Evolutionary conservation across 2,888 invertebrate genomes (phyloP).

Genomic region (Argyresthia goedartella): DNA sequence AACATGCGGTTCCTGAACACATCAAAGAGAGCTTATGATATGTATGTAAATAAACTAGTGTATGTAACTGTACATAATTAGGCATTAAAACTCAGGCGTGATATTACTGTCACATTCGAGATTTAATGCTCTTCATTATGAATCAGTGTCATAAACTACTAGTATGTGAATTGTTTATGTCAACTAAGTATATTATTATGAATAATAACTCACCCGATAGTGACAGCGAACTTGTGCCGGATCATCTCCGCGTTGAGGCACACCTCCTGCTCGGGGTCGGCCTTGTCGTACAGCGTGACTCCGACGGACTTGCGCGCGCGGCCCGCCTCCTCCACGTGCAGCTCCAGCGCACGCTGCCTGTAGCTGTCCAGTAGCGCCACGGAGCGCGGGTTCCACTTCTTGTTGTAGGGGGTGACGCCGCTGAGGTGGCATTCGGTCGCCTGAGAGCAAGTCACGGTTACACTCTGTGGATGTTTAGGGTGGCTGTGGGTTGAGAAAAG

Average conservation of each 20-base stretch:
- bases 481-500: background rate
- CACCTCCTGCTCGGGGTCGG: slow-evolving; percentile 27
- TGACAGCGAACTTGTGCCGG: slow-evolving; percentile 45
- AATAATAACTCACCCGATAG: slow-evolving; percentile 48
- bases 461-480: background rate
- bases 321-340: slow-evolving; percentile 42
- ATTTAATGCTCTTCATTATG: no score
- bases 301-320: slow-evolving; percentile 35
- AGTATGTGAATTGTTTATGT: no score
- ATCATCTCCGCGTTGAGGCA: slow-evolving; percentile 54
- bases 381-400: slow-evolving; percentile 43
- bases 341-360: slow-evolving; percentile 24
- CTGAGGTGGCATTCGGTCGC: slow-evolving; percentile 51
- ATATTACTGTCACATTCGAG: no score
- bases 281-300: slow-evolving; percentile 36
- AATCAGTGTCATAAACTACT: no score
- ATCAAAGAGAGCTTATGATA: no score
- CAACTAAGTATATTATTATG: no score
- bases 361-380: slow-evolving; percentile 36
- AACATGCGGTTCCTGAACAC: no score
- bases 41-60: no score
- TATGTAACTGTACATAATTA: no score
- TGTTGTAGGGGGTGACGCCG: slow-evolving; percentile 46
- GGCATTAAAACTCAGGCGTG: no score
- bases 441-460: no score